Evolutionary conservation across 2,888 invertebrate genomes (phyloP).

Genomic region (Pammene aurita): DNA sequence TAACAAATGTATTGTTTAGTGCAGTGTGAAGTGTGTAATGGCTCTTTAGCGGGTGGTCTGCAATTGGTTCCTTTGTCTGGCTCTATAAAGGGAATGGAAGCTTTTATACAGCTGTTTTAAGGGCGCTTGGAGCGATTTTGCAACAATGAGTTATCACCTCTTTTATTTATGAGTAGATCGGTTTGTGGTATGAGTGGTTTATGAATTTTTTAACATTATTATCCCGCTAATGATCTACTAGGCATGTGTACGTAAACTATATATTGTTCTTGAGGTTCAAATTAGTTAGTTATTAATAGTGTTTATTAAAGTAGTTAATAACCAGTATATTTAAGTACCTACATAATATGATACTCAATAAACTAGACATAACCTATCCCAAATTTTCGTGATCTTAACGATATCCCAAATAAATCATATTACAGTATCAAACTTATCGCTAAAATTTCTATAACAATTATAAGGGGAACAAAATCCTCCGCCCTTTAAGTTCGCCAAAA

Average conservation of each 20-base stretch:
- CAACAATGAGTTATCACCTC: constrained; percentile 15
- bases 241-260: not conserved
- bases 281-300: not conserved
- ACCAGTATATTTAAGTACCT: no score
- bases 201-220: constrained; percentile 7
- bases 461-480: not conserved
- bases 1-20: constrained; percentile 71
- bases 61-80: constrained; percentile 63
- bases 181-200: constrained; percentile 18
- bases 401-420: no score
- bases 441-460: not conserved
- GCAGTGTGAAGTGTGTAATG: constrained; percentile 59
- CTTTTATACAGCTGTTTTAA: constrained; percentile 25
- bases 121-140: constrained; percentile 26
- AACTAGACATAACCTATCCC: no score
- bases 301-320: not conserved
- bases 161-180: constrained; percentile 27
- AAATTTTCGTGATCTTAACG: no score
- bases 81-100: constrained; percentile 32
- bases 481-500: not conserved
- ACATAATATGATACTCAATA: no score
- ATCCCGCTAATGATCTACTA: not conserved
- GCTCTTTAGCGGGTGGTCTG: constrained; percentile 60
- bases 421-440: no score
- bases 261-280: not conserved